phyloP scores from a whole-genome alignment of 1,140 invertebrate species.

The Parapsyche elsis region DNA sequence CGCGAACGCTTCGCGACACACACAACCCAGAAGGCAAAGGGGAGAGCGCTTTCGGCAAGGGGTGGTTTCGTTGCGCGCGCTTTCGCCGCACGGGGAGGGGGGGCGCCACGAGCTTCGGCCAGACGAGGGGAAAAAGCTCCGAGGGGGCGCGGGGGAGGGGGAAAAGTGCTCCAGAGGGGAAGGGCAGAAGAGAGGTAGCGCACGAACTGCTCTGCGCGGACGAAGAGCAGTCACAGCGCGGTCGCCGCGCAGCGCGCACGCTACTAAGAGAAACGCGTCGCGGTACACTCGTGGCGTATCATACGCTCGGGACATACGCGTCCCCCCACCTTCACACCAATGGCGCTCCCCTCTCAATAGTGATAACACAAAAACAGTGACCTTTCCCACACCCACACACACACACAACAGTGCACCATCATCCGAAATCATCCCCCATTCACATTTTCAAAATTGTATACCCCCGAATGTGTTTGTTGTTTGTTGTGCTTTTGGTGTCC shows the following conservation, averaged over 20 bases:
- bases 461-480: neutral
- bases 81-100: constrained; percentile 2
- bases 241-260: constrained; percentile 5
- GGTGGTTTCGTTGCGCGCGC: too few relatives aligned
- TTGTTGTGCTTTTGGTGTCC: neutral
- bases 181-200: neutral
- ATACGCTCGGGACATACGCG: neutral
- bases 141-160: neutral
- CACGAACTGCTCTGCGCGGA: neutral
- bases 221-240: neutral
- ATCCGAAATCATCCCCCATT: too few relatives aligned
- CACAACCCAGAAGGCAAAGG: too few relatives aligned
- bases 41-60: too few relatives aligned
- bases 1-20: neutral
- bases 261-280: neutral
- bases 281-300: neutral
- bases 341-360: too few relatives aligned
- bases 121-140: neutral
- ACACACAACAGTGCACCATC: neutral
- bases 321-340: neutral
- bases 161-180: neutral
- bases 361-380: neutral
- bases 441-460: neutral
- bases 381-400: neutral
- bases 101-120: too few relatives aligned